Base-by-base conservation (phyloP, 1,140 invertebrate species). In the Drosophila quadrilineata region DNA sequence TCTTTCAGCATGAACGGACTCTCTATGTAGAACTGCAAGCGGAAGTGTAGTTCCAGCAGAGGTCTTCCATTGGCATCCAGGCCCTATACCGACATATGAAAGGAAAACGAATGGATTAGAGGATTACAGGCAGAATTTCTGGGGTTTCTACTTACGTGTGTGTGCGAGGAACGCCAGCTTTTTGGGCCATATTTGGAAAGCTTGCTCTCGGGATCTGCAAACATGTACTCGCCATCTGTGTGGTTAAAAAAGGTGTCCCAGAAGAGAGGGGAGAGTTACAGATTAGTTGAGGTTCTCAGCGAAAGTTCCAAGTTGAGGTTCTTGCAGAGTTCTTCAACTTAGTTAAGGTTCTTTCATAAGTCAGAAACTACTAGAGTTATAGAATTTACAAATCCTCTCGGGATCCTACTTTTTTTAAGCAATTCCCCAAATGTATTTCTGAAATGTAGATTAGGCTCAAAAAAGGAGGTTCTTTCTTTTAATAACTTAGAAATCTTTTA, bases 11-110 rank as follows among this genome's bases (percentile, higher is more conserved):
- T 92, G 64, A 95, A 92, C 40, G 95, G 95, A 80, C 94, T 95
- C 90, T 98, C 97, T 62, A 99, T 94, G 91, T 98, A 98, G 91
- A 97, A 98, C 90, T 98, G 96, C 71, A 99, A 96, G 69, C 97
- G 93, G 89, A 98, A 95, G 89, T 98, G 95, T 87, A 99, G 94
- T 76, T 95, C 95, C 75, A 98, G 92, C 17, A 97, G 93, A 36
- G 97, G 96, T 80, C 95, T 94, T 66, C 96, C 96, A 91, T 95
- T 95, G 88, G 94, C 95, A 91, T 97, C 96, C 90, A 97, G 92
- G 58, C 97, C 96, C 96, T 97, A 91, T 36, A n/a, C n/a, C n/a
- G n/a, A n/a, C n/a, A n/a, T 92, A 16, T 92, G 22, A 38, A 41
- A 31, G 8, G 2, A 22, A 22, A 9, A n/a, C 6, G 35, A 14